Base-by-base conservation (phyloP, 2,888 invertebrate species). In the Hypsopygia costalis region DNA sequence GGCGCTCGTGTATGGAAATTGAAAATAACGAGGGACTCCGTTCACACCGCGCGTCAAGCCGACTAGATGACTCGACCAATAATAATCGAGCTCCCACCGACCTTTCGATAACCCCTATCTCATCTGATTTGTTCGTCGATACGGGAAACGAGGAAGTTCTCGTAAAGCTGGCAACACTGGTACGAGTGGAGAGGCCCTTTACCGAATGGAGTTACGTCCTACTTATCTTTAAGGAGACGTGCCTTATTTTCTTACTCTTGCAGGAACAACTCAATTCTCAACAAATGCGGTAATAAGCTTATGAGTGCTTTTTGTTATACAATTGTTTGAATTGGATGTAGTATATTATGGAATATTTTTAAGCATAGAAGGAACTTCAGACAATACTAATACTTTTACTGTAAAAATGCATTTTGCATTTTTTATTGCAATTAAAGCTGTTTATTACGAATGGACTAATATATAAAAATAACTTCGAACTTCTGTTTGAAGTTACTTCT, bases 21-120 rank as follows among this genome's bases (percentile, higher is more conserved):
- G 86, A 86, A 87, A 88, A 87, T 88, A 87, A 87, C 83, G 87
- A 87, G 83, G 73, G 70, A 76, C 76, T 70, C 73, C 76, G 81
- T 83, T 85, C 85, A 77, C 80, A 80, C 77, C 74, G 77, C 77
- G 81, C 81, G 72, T 75, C 79, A 77, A 75, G 78, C 80, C 76
- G 77, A 72, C 78, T 81, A 71, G 69, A 64, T 71, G 67, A 60
- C 55, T 56, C 69, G 59, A 67, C 86, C 85, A 82, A 63, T 66
- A 52, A 61, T 69, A 65, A 72, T 67, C 61, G 85, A 82, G 64
- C 83, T 51, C 49, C 69, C 62, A 52, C 66, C 57, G 62, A 67
- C 66, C 70, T 70, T 58, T 59, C 62, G 54, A 77, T 73, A 68
- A 61, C 74, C 76, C 70, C 69, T 74, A 77, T 77, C 69, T 68